These are phyloP conservation scores for Dipodomys merriami DNA, from an alignment of 2,113 vertebrate genomes.

Conservation along the genomic window DNA sequence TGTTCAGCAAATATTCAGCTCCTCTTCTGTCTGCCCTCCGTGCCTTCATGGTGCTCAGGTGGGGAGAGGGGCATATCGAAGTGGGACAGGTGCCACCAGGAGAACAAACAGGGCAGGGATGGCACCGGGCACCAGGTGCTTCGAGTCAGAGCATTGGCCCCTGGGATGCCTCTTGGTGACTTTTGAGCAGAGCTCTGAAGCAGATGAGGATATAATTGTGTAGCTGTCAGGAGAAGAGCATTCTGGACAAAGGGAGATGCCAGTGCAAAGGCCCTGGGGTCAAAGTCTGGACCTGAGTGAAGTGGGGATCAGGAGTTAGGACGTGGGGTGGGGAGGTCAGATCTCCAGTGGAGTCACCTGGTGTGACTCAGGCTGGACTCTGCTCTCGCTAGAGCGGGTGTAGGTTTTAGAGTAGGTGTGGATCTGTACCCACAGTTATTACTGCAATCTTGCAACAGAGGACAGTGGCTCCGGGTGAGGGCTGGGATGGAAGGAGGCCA, in stretches of 20 bases:
- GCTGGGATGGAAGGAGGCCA: background rate
- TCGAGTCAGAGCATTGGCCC: background rate
- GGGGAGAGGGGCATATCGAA: background rate
- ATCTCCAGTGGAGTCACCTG: background rate
- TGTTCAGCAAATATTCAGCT: too few species aligned
- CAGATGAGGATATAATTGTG: background rate
- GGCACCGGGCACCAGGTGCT: background rate
- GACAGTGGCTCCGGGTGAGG: background rate
- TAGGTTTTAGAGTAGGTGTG: background rate
- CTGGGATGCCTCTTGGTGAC: background rate
- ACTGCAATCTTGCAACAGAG: too few species aligned
- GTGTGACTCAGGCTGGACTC: background rate
- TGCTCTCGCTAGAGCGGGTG: background rate
- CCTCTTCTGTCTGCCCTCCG: background rate
- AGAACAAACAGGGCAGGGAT: background rate
- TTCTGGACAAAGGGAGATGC: background rate
- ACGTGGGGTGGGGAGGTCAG: background rate
- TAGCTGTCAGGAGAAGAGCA: background rate
- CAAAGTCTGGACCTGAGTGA: background rate
- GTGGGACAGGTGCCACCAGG: background rate
- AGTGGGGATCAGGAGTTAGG: background rate
- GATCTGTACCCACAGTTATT: rapidly evolving
- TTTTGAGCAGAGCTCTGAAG: background rate
- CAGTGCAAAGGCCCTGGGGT: background rate
- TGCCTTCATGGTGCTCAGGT: rapidly evolving